Conservation (phyloP, 2,888 invertebrate species). For the Neocrepidodera transversa region DNA sequence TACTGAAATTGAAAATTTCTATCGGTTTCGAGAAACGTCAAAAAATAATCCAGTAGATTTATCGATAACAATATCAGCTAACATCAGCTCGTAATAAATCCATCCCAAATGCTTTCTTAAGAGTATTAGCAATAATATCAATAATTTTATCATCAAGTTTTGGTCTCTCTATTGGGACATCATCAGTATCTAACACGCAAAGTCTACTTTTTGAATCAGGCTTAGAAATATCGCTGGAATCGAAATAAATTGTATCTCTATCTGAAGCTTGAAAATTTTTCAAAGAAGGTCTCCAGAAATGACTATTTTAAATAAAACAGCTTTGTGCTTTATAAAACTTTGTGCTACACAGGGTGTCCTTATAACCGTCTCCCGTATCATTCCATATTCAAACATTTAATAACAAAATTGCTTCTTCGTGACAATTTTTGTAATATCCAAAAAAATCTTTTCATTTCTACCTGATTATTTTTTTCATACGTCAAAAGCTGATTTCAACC, state of each 20-base stretch:
- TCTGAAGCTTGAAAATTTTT: constrained; percentile 66
- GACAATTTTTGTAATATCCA: no score
- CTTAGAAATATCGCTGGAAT: constrained; percentile 86
- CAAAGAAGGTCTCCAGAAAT: constrained; percentile 85
- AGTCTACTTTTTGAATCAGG: constrained; percentile 79
- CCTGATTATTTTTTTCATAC: no score
- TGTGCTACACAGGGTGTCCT: constrained; percentile 88
- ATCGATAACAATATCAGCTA: constrained; percentile 90
- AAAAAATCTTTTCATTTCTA: no score
- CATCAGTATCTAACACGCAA: constrained; percentile 74
- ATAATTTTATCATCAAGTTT: constrained; percentile 68
- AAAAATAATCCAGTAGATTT: constrained; percentile 76
- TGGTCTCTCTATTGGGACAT: constrained; percentile 59
- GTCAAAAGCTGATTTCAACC: no score
- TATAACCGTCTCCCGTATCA: no score
- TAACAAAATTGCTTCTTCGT: no score
- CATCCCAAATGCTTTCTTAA: constrained; percentile 75
- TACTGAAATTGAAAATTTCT: no score
- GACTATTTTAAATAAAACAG: constrained; percentile 85
- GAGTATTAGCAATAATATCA: constrained; percentile 69
- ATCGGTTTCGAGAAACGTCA: no score
- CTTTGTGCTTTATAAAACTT: constrained; percentile 88
- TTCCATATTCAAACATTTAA: no score
- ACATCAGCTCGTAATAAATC: constrained; percentile 80
- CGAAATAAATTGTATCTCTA: constrained; percentile 81